Conservation (phyloP, 2,113 vertebrate genomes). For the Edolisoma coerulescens region DNA sequence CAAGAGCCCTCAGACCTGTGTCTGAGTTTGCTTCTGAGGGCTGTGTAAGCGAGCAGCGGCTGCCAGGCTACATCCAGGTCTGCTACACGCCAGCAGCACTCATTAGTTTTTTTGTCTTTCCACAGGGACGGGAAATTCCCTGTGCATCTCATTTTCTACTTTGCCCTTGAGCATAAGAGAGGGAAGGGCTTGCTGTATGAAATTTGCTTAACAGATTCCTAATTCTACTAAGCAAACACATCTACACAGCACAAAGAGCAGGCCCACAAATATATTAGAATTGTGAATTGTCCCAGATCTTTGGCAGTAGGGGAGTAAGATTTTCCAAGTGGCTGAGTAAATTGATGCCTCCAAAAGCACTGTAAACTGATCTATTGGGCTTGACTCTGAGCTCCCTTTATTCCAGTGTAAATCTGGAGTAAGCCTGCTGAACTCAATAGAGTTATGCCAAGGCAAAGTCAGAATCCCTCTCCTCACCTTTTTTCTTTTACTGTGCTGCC, state of each 20-base stretch:
- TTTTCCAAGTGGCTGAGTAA: constrained; percentile 37
- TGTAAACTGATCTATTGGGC: not conserved
- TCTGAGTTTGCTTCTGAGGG: not conserved
- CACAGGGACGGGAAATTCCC: not conserved
- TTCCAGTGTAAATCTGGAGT: not conserved
- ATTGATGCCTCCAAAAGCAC: constrained; percentile 20
- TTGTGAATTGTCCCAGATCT: not conserved
- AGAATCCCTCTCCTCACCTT: not conserved
- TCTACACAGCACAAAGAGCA: not conserved
- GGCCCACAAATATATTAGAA: constrained; percentile 6
- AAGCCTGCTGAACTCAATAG: not conserved
- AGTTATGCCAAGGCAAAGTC: not conserved
- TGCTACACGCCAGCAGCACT: not conserved
- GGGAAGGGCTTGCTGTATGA: not conserved
- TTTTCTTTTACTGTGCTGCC: not conserved
- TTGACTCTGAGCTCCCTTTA: not conserved
- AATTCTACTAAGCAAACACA: constrained; percentile 31
- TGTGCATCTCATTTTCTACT: not conserved
- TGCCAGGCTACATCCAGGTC: not conserved
- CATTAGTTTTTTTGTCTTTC: not conserved
- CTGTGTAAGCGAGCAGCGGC: accelerated
- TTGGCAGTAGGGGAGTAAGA: not conserved
- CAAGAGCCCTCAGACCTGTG: not conserved
- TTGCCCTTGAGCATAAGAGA: not conserved
- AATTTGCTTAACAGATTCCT: constrained; percentile 10